Evolutionary conservation across 2,888 invertebrate genomes (phyloP).

Genomic region (Venusia cambrica): DNA sequence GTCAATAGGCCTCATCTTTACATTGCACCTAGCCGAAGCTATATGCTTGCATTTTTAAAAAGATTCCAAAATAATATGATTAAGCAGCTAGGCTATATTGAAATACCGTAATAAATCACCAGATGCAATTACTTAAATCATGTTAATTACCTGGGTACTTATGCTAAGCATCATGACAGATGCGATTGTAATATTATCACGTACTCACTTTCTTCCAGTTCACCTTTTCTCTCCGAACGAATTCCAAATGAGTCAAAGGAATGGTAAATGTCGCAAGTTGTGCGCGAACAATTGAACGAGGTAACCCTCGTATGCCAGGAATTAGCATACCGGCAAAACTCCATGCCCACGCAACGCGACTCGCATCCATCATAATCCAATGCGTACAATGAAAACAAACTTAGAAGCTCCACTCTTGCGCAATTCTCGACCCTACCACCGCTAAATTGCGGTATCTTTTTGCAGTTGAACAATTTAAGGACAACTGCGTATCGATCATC

Average conservation of each 20-base stretch:
- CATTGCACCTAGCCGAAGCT: no score
- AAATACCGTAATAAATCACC: no score
- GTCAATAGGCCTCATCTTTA: no score
- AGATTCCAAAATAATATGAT: no score
- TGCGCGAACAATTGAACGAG: constrained; percentile 57
- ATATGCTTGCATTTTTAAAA: no score
- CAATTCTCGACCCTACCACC: constrained; percentile 24
- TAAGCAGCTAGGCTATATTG: no score
- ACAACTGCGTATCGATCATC: constrained; percentile 25
- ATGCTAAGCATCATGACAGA: no score
- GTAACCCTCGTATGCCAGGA: constrained; percentile 53
- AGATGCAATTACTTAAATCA: no score
- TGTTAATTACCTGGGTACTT: no score
- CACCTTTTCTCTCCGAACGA: constrained; percentile 1
- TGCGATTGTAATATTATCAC: no score
- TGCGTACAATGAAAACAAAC: constrained; percentile 37
- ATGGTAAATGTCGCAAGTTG: constrained; percentile 36
- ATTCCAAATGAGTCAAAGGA: constrained; percentile 21
- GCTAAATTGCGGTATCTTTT: constrained; percentile 10
- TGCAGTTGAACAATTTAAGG: constrained; percentile 3
- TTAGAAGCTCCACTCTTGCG: constrained; percentile 11
- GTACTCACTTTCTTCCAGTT: no score
- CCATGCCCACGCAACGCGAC: constrained; percentile 62
- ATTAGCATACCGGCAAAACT: constrained; percentile 75
- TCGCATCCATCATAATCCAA: constrained; percentile 67